Conservation (phyloP, 2,113 vertebrate species). For the Thamnophis sirtalis region DNA sequence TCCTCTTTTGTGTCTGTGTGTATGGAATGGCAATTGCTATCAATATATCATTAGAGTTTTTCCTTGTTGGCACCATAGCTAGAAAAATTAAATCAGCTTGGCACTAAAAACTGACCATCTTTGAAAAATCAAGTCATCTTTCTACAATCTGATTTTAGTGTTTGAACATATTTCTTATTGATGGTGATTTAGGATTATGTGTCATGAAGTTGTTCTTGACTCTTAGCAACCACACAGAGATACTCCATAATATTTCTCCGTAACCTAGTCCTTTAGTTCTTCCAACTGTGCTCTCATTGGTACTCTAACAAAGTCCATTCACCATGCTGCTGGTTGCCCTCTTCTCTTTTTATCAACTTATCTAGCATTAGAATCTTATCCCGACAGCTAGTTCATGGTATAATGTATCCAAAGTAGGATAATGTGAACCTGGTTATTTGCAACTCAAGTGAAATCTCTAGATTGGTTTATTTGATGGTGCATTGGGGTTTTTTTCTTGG, state of each 20-base stretch:
- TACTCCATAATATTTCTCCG: neutral
- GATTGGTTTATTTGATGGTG: neutral
- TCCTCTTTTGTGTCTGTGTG: neutral
- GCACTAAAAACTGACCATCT: constrained; percentile 48
- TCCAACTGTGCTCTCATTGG: neutral
- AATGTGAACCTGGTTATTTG: neutral
- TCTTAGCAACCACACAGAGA: neutral
- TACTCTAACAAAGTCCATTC: neutral
- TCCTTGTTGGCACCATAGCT: neutral
- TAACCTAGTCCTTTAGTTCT: neutral
- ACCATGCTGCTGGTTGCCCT: neutral
- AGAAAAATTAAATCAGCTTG: constrained; percentile 24
- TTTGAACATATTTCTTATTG: constrained; percentile 47
- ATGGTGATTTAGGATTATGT: neutral
- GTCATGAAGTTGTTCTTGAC: neutral
- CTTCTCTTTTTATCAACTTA: neutral
- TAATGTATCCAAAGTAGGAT: neutral
- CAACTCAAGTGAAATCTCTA: neutral
- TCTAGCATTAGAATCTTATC: neutral
- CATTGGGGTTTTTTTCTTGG: neutral
- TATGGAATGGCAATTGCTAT: neutral
- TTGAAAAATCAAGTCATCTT: constrained; percentile 47
- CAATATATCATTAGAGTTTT: neutral
- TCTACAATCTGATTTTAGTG: neutral
- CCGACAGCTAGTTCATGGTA: neutral